Evolutionary conservation across 2,888 invertebrate genomes (phyloP), one percentile per base, ranked within the genome.

Genomic region (Drosophila kambysellisi): DNA sequence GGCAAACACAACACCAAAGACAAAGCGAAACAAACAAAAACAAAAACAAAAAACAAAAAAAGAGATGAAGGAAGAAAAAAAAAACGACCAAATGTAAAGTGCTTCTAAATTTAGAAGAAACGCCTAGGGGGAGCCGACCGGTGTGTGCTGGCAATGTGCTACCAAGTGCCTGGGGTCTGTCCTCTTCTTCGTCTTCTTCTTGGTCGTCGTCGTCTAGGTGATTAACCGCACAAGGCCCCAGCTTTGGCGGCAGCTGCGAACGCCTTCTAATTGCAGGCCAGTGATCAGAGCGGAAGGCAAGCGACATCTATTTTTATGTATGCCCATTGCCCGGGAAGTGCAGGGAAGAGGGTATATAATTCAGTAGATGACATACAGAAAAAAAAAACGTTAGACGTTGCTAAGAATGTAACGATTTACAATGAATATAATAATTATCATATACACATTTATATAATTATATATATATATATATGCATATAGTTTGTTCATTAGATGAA

Each of bases 91-190:
- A 87, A 84, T 82, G 80, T 70, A 74, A 74, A 76, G 74, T 79
- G 88, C 67, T 74, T 81, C 89, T 85, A 88, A 81, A 85, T 83
- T 89, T 88, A 86, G 83, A 88, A 66, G 70, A 62, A 81, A 74
- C 75, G 71, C 64, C 78, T 74, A 78, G 73, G 59, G 70, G 69
- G 60, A 43, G 70, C 65, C 51, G 43, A 39, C 39, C 53, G 29
- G 25, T 29, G 29, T 46, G 25, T 25, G 25, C 8, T 46, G 46
- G 46, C 25, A 56, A 43, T 59, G 56, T 56, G 35, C 61, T 57
- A 62, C 58, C 62, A 59, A 37, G 32, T 70, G 71, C 79, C 64
- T 68, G 64, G 76, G 71, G 74, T 68, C 67, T 57, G 54, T 54
- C 37, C 11, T 56, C 56, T 30, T 57, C 57, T 32, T 20, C 57